Evolutionary conservation across 2,113 vertebrate genomes (phyloP), one percentile per base, ranked within the genome.

Genomic region (Rhea pennata): DNA sequence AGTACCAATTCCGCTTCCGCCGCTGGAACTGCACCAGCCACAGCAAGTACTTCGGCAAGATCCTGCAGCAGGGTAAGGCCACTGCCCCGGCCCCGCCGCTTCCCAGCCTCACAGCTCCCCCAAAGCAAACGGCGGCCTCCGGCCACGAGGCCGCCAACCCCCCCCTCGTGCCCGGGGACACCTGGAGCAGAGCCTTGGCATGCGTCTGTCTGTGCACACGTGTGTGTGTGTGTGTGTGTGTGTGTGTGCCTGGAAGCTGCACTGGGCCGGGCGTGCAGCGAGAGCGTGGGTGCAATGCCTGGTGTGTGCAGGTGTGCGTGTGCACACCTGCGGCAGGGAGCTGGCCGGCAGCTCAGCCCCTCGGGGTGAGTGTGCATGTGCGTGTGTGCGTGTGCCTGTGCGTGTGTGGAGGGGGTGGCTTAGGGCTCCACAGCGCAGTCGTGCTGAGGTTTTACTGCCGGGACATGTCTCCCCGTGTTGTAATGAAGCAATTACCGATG

Each of bases 21-120:
- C 98, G 99, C 74, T 99, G 99, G 99, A 99, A 99, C 98, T 99
- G 99, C 96, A 99, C 99, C 93, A 99, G 99, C 96, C 99, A 99
- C 98, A 99, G 99, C 98, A 99, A 99, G 95, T 99, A 99, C 97
- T 99, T 99, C 69, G 99, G 99, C 94, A 99, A 99, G 97, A 98
- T 99, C 97, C 98, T 99, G 84, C 99, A 99, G 95, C 99, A 99
- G 98, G 99, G 99, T 99, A 97, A 99, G 99, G 46, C 64, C 62
- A 62, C 31, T 40, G 11, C 19, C 29, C 90, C 91, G 51, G 53
- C 17, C 51, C 48, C 23, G 67, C 26, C 0, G 1, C 16, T 88
- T 86, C 36, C 84, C 16, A 0, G 21, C 70, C 36, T 81, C 65
- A 29, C 23, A 4, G 10, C 54, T 88, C 40, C 79, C 15, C 2